Conservation (phyloP, 2,888 invertebrate species). For the Cheilosia vulpina region DNA sequence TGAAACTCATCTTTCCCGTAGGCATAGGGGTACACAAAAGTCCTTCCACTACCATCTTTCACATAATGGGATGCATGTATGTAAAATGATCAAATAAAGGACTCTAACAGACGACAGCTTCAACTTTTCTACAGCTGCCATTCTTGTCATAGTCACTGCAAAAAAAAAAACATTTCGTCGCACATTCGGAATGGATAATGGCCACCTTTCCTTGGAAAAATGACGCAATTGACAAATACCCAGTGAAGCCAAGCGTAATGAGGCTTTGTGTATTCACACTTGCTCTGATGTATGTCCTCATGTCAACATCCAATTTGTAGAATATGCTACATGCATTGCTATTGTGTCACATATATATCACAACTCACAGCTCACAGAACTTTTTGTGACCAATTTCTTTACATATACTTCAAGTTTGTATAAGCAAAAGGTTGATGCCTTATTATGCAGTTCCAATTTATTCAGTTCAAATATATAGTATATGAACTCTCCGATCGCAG, state of each 20-base stretch:
- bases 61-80: too few relatives aligned
- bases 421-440: not conserved
- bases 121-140: too few relatives aligned
- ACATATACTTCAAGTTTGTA: not conserved
- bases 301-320: not conserved
- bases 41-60: too few relatives aligned
- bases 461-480: not conserved
- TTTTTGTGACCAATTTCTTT: slow-evolving; percentile 20
- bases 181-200: too few relatives aligned
- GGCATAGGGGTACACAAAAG: too few relatives aligned
- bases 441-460: slow-evolving; percentile 21
- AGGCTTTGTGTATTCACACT: slow-evolving; percentile 24
- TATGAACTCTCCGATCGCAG: not conserved
- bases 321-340: not conserved
- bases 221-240: slow-evolving; percentile 38
- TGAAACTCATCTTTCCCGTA: too few relatives aligned
- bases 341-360: slow-evolving; percentile 1
- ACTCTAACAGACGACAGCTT: too few relatives aligned
- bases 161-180: too few relatives aligned
- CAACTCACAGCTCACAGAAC: not conserved
- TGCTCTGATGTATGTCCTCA: not conserved
- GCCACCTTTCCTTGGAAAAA: not conserved
- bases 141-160: too few relatives aligned
- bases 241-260: slow-evolving; percentile 18
- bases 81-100: too few relatives aligned